These are phyloP conservation scores for Archivesica marissinica DNA, from an alignment of 1,140 invertebrate species.

Conservation along the genomic window DNA sequence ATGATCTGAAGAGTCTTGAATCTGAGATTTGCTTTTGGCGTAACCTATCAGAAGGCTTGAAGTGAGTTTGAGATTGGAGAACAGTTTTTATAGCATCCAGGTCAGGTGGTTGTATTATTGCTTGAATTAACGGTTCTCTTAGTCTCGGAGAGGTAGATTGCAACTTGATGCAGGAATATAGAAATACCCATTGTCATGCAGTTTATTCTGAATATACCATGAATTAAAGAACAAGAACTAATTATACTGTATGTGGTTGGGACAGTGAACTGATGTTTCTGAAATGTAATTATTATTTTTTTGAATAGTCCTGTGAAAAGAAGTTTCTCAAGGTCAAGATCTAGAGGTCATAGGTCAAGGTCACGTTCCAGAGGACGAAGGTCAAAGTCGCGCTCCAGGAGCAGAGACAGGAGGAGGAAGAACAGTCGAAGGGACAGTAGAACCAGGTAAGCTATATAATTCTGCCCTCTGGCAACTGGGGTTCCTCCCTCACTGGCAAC, in stretches of 20 bases:
- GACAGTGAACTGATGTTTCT: background rate
- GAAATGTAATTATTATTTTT: background rate
- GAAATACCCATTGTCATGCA: background rate
- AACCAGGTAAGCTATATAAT: conserved; percentile 40
- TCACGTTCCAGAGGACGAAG: conserved; percentile 17
- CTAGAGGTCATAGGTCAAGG: conserved; percentile 30
- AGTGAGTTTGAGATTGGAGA: too few relatives aligned
- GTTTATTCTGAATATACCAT: background rate
- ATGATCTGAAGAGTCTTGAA: too few relatives aligned
- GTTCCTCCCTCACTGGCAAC: too few relatives aligned
- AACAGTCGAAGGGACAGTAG: conserved; percentile 23
- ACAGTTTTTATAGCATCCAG: too few relatives aligned
- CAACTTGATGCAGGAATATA: background rate
- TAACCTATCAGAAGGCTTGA: too few relatives aligned
- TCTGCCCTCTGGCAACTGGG: too few relatives aligned
- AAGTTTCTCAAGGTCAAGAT: conserved; percentile 55
- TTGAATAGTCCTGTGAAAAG: background rate
- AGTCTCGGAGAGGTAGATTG: background rate
- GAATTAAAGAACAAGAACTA: background rate
- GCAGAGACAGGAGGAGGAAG: conserved; percentile 42
- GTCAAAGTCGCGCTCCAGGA: conserved; percentile 16
- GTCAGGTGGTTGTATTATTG: too few relatives aligned
- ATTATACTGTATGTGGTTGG: background rate
- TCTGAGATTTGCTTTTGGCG: too few relatives aligned
- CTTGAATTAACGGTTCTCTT: background rate